phyloP scores from a whole-genome alignment of 2,113 vertebrate genomes.

The Illadopsis cleaveri region DNA sequence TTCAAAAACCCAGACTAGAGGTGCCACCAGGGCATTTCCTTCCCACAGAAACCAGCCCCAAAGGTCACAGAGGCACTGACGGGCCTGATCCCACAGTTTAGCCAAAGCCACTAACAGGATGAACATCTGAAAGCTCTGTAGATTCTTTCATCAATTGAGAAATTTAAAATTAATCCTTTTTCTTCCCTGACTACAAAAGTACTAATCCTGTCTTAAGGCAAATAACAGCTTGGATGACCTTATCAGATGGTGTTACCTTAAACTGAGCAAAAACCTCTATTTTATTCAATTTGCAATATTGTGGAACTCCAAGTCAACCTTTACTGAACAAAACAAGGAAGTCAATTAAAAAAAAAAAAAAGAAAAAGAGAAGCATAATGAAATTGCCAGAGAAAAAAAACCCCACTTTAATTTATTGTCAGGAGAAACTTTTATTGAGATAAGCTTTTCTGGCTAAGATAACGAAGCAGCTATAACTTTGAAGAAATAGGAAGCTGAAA shows the following conservation, averaged over 20 bases:
- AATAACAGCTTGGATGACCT: not conserved
- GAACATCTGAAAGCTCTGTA: not conserved
- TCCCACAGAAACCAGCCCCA: not conserved
- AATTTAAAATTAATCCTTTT: not conserved
- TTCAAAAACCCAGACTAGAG: not conserved
- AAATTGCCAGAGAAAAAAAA: not conserved
- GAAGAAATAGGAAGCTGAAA: conserved; percentile 23
- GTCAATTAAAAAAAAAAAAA: not conserved
- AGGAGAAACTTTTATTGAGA: not conserved
- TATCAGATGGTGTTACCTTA: not conserved
- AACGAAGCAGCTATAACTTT: not conserved
- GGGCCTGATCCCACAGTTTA: not conserved
- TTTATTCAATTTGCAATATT: not conserved
- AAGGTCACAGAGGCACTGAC: not conserved
- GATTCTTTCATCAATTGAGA: not conserved
- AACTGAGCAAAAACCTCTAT: not conserved
- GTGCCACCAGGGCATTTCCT: not conserved
- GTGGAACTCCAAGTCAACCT: not conserved
- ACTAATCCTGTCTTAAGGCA: not conserved
- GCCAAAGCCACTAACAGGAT: not conserved
- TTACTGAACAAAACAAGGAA: not conserved
- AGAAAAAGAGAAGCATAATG: not conserved
- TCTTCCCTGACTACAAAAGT: not conserved
- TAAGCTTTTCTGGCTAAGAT: conserved; percentile 3
- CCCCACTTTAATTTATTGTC: conserved; percentile 22